phyloP scores from a whole-genome alignment of 1,140 invertebrate species.

The Lepidurus arcticus region DNA sequence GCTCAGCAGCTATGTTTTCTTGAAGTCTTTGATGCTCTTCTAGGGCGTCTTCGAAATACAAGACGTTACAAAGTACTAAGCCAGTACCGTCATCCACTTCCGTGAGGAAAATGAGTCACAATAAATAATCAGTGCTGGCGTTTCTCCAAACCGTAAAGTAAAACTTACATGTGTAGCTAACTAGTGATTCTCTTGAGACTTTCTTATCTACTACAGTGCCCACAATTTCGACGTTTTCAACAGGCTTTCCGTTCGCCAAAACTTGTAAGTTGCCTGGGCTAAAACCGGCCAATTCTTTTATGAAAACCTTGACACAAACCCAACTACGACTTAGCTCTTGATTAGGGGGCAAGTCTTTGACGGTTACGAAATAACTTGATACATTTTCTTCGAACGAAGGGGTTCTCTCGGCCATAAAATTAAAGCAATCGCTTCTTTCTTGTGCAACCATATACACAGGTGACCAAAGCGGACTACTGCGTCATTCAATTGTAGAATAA shows the following conservation, averaged over 20 bases:
- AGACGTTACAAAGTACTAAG: neutral
- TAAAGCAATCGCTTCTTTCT: too few species aligned
- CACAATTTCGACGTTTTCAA: neutral
- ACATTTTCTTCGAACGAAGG: neutral
- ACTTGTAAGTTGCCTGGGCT: neutral
- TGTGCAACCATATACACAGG: neutral
- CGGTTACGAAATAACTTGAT: neutral
- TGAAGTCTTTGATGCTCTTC: neutral
- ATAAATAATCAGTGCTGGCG: neutral
- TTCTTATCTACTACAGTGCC: neutral
- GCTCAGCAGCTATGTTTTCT: neutral
- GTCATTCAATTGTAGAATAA: neutral
- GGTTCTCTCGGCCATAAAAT: neutral
- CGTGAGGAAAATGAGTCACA: neutral
- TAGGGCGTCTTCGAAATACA: neutral
- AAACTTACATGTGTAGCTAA: neutral
- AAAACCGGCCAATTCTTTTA: neutral
- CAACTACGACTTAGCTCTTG: neutral
- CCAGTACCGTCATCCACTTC: constrained; percentile 17
- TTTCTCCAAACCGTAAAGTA: neutral
- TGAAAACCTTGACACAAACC: neutral
- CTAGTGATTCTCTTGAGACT: neutral
- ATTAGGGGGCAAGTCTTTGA: neutral
- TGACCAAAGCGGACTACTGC: neutral
- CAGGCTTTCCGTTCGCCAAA: neutral